A percentile compares a stretch with the other conserved stretches of the same genome.
These are phyloP conservation scores for Ptychodera flava DNA, from an alignment of 35 echinoderm and acorn worm species.

Conservation along the genomic window DNA sequence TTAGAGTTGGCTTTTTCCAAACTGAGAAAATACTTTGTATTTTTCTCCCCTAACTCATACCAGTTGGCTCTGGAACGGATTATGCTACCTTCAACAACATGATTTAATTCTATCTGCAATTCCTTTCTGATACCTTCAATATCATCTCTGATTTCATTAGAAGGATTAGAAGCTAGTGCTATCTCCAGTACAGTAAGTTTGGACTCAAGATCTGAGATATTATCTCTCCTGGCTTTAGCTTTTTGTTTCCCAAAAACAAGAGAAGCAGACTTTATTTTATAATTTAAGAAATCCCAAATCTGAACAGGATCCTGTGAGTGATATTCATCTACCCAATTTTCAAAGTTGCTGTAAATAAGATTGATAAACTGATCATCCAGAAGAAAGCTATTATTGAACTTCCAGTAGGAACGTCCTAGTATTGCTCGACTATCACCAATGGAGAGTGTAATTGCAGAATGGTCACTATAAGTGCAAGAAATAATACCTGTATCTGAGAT, in stretches of 20 bases:
- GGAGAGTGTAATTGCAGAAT: neutral
- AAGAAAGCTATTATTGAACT: no score
- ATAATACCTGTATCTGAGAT: neutral
- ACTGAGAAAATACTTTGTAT: neutral
- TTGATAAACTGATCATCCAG: neutral
- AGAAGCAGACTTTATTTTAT: neutral
- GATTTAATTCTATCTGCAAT: neutral
- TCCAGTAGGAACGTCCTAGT: neutral
- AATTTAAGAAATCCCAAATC: neutral
- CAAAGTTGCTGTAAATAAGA: neutral
- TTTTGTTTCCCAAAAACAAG: neutral
- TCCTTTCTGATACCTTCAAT: neutral
- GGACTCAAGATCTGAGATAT: neutral
- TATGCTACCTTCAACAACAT: neutral
- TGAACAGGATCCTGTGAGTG: neutral
- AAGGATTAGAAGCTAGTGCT: neutral
- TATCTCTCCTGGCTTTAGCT: neutral
- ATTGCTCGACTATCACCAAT: neutral
- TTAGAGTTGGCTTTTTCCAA: neutral
- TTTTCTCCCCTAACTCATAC: neutral
- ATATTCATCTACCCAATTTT: neutral
- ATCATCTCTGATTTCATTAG: neutral
- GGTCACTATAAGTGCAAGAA: neutral
- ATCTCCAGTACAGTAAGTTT: neutral
- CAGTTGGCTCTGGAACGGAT: neutral